phyloP scores from a whole-genome alignment of 1,140 invertebrate genomes.

The Drosophila nigromelanica region DNA sequence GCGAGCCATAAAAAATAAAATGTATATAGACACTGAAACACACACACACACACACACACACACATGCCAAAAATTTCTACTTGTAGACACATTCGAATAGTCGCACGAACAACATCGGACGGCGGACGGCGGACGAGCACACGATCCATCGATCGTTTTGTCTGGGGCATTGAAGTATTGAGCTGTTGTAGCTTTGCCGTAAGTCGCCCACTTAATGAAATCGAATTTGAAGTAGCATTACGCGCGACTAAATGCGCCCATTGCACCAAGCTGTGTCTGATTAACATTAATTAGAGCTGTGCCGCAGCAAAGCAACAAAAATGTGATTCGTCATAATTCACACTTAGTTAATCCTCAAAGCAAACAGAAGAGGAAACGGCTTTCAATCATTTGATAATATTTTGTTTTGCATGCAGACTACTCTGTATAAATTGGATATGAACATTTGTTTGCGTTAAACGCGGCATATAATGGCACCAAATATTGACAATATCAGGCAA shows the following conservation, averaged over 20 bases:
- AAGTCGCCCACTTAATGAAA: slow-evolving; percentile 52
- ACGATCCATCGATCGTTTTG: slow-evolving; percentile 61
- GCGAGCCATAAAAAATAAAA: slow-evolving; percentile 18
- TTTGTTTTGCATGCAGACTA: slow-evolving; percentile 69
- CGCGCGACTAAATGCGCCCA: not conserved
- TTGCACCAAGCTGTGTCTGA: slow-evolving; percentile 61
- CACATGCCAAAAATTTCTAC: not conserved
- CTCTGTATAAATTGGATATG: slow-evolving; percentile 11
- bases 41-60: slow-evolving; percentile 14
- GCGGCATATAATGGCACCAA: slow-evolving; percentile 25
- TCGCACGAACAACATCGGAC: slow-evolving; percentile 32
- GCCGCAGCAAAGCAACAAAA: slow-evolving; percentile 14
- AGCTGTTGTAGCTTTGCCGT: slow-evolving; percentile 45
- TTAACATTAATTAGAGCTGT: slow-evolving; percentile 48
- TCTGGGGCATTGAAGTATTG: slow-evolving; percentile 45
- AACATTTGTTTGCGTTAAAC: slow-evolving; percentile 50
- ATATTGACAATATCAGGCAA: slow-evolving; percentile 60
- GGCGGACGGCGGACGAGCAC: slow-evolving; percentile 47
- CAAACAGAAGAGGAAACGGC: slow-evolving; percentile 60
- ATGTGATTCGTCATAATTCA: slow-evolving; percentile 66
- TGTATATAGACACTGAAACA: not conserved
- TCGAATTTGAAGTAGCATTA: slow-evolving; percentile 43
- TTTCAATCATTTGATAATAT: slow-evolving; percentile 74
- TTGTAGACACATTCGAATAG: slow-evolving; percentile 2
- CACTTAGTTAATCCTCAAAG: slow-evolving; percentile 53